These are phyloP conservation scores for Anabas testudineus DNA, from an alignment of 2,797 vertebrate species.

Conservation along the genomic window DNA sequence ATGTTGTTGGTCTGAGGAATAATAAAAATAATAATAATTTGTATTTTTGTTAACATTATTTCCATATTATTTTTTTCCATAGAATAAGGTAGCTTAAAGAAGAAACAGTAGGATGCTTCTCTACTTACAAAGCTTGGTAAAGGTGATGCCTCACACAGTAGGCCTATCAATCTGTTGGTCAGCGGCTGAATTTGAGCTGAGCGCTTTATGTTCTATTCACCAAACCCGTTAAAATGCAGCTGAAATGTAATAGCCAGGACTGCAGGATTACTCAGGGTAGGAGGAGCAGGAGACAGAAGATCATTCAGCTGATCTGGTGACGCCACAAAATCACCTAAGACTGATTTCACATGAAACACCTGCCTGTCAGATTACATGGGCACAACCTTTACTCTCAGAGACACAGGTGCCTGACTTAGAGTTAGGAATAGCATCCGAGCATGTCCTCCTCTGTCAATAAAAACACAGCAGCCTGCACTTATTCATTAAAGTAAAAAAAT, in stretches of 20 bases:
- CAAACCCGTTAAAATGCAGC: conserved; percentile 16
- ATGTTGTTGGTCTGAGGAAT: conserved; percentile 60
- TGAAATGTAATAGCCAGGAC: conserved; percentile 35
- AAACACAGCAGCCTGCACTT: conserved; percentile 6
- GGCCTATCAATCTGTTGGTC: conserved; percentile 24
- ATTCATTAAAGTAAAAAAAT: conserved; percentile 10
- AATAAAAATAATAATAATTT: conserved; percentile 30
- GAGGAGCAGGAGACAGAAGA: conserved; percentile 69
- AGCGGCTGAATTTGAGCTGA: conserved; percentile 41
- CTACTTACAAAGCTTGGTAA: conserved; percentile 53
- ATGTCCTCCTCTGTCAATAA: conserved; percentile 23
- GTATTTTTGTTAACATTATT: conserved; percentile 59
- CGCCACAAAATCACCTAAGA: conserved; percentile 70
- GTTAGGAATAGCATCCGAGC: conserved; percentile 3
- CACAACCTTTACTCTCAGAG: conserved; percentile 77
- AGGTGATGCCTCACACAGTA: conserved; percentile 46
- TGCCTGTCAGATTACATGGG: conserved; percentile 78
- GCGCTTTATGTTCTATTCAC: conserved; percentile 47
- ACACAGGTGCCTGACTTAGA: conserved; percentile 38
- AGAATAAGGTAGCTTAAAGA: conserved; percentile 48
- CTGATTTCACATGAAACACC: conserved; percentile 65
- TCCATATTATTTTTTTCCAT: conserved; percentile 47
- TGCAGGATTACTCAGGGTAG: conserved; percentile 40
- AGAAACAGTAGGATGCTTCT: conserved; percentile 25
- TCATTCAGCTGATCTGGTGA: conserved; percentile 62